Evolutionary conservation across 2,888 invertebrate species (phyloP).

Genomic region (Melieria omissa): DNA sequence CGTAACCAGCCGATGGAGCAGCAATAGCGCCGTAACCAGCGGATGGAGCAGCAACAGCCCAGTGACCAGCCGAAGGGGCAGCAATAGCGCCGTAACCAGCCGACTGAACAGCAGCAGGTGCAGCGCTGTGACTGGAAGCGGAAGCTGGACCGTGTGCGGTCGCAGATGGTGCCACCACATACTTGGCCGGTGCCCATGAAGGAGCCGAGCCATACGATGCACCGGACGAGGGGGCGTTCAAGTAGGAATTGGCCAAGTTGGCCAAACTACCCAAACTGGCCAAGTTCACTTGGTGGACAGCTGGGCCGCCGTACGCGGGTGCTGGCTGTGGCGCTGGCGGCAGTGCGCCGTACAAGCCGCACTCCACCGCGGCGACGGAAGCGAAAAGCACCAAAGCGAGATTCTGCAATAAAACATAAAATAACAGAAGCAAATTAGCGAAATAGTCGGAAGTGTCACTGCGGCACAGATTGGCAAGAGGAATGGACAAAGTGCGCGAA

Average conservation of each 20-base stretch:
- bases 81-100: conserved; percentile 41
- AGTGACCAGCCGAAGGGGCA: conserved; percentile 42
- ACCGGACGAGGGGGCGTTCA: conserved; percentile 8
- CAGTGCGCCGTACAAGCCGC: conserved; percentile 26
- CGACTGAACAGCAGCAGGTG: conserved; percentile 40
- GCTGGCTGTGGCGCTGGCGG: conserved; percentile 18
- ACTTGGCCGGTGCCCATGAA: conserved; percentile 22
- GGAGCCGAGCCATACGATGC: neutral
- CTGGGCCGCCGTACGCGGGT: conserved; percentile 11
- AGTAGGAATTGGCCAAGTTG: conserved; percentile 27
- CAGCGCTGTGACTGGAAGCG: conserved; percentile 39
- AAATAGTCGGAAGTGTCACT: too few relatives aligned
- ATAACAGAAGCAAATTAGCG: conserved; percentile 4
- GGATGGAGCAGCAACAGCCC: conserved; percentile 41
- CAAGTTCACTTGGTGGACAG: conserved; percentile 30
- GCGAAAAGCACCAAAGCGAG: conserved; percentile 53
- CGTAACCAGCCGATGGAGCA: conserved; percentile 7
- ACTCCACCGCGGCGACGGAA: conserved; percentile 42
- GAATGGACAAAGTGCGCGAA: too few relatives aligned
- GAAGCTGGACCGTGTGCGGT: conserved; percentile 44
- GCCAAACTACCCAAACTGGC: conserved; percentile 27
- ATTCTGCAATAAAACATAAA: conserved; percentile 43
- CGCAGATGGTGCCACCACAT: conserved; percentile 8
- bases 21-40: neutral
- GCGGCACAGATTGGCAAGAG: too few relatives aligned